Base-by-base conservation (phyloP, 2,888 invertebrate genomes). In the Drosophila paramelanica region DNA sequence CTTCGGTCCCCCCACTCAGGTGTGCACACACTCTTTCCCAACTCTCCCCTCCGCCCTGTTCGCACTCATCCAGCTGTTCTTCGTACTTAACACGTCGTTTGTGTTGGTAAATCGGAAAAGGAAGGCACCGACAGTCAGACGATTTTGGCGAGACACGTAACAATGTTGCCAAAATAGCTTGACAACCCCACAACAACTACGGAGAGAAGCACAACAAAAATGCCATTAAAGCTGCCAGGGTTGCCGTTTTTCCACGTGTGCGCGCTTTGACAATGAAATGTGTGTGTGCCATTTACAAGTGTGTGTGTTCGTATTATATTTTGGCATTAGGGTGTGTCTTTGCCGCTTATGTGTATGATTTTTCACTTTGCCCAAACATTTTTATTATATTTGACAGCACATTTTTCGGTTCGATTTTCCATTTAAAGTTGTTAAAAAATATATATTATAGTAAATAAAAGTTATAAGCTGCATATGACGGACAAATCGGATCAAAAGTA, bases 81-180 rank as follows among this genome's bases (percentile, higher is more conserved):
- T 67, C 59, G 73, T 68, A 70, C 72, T 88, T 81, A 79, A 74
- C 86, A 85, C 73, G 68, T 82, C 73, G 68, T 77, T 88, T 72
- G 59, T 64, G 58, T 67, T 67, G 78, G 50, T 67, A 68, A 72
- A 70, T 77, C 65, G 68, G 38, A 60, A 53, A 68, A 62, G 50
- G 70, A 64, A 60, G 74, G 65, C 77, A 64, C 50, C 68, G 84
- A 67, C 69, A 74, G 79, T 47, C 70, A 52, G 65, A 51, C 70
- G 76, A 77, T 68, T 77, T 67, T 58, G 71, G 49, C 62, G 67
- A 74, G 69, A 79, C 67, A 74, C 74, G 77, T 73, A 80, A 84
- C 86, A 84, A 77, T 86, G 85, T 84, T 86, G 82, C 74, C 85
- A 75, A 81, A 83, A 86, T 61, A 81, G 73, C 81, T 75, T 81